phyloP scores from a whole-genome alignment of 2,797 vertebrate genomes.

The Mionectes olivaceus region DNA sequence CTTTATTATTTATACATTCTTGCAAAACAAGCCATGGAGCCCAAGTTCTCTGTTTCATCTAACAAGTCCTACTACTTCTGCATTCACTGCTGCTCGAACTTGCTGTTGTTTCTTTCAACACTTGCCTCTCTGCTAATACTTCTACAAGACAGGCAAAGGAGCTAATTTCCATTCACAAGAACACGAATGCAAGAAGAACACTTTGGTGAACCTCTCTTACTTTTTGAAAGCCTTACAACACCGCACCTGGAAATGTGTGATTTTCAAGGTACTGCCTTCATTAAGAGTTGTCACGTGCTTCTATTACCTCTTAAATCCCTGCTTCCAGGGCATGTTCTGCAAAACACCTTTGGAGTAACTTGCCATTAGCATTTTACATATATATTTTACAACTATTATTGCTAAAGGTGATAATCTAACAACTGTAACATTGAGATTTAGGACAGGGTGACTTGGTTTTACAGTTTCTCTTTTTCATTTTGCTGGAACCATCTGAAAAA shows the following conservation, averaged over 20 bases:
- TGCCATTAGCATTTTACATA: not conserved
- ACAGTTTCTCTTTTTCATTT: not conserved
- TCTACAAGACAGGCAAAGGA: not conserved
- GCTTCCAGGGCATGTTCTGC: not conserved
- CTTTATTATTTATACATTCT: not conserved
- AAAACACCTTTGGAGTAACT: not conserved
- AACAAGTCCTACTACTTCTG: not conserved
- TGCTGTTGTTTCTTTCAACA: not conserved
- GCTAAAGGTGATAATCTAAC: not conserved
- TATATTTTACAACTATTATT: not conserved
- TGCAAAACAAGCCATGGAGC: not conserved
- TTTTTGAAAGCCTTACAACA: not conserved
- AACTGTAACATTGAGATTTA: not conserved
- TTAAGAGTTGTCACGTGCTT: not conserved
- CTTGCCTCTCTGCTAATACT: not conserved
- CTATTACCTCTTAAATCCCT: not conserved
- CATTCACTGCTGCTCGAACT: not conserved
- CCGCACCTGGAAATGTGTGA: not conserved
- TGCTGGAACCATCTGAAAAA: not conserved
- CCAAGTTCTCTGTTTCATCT: not conserved
- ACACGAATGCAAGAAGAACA: rapidly evolving
- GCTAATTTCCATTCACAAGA: not conserved
- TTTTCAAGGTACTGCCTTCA: constrained; percentile 14
- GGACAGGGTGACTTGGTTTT: not conserved
- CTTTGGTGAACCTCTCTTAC: not conserved